Conservation (phyloP, 2,797 vertebrate species). For the Acipenser transmontanus region DNA sequence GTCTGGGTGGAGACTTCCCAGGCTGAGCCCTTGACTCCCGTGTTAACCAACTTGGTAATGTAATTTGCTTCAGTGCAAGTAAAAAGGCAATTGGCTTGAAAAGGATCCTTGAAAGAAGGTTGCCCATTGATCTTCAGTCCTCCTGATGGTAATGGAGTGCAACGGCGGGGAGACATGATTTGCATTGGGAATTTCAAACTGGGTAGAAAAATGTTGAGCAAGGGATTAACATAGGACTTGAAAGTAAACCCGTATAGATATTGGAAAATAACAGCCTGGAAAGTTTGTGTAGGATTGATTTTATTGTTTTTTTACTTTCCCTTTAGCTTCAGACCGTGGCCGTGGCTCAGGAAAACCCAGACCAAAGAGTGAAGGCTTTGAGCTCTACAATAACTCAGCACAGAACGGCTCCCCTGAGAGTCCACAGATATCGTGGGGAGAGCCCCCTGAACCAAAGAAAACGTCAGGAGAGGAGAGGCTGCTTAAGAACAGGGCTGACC, state of each 20-base stretch:
- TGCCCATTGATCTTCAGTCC: too few relatives aligned
- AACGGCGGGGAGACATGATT: too few relatives aligned
- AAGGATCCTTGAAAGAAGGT: not conserved
- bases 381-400: conserved; percentile 84
- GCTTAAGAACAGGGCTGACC: conserved; percentile 85
- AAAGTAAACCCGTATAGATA: not conserved
- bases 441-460: conserved; percentile 88
- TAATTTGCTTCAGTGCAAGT: too few relatives aligned
- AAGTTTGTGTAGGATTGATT: not conserved
- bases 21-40: not conserved
- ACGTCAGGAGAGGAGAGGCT: conserved; percentile 80
- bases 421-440: conserved; percentile 81
- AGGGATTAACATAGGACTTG: too few relatives aligned
- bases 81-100: too few relatives aligned
- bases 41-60: too few relatives aligned
- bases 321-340: conserved; percentile 73
- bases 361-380: conserved; percentile 97
- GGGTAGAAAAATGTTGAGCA: not conserved
- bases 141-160: too few relatives aligned
- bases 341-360: conserved; percentile 85
- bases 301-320: not conserved
- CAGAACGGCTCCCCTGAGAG: conserved; percentile 91
- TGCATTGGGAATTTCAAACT: not conserved
- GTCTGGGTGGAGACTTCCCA: too few relatives aligned
- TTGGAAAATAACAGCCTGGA: not conserved